Evolutionary conservation across 2,888 invertebrate genomes (phyloP).

Genomic region (Nomada goodeniana): DNA sequence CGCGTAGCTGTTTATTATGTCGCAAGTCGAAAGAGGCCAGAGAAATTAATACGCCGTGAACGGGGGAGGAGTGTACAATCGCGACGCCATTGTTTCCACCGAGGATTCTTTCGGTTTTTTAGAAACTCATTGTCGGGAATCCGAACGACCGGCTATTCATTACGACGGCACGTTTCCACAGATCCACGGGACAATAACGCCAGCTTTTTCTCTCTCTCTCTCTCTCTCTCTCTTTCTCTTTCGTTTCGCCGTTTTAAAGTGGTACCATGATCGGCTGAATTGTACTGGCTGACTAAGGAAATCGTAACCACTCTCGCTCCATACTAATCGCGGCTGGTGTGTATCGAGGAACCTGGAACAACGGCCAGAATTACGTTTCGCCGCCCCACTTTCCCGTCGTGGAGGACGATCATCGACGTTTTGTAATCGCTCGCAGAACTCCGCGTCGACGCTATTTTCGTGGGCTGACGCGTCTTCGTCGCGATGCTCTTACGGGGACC

Average conservation of each 20-base stretch:
- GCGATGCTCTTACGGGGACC: background rate
- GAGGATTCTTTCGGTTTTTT: conserved; percentile 51
- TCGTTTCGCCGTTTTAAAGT: background rate
- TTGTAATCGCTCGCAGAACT: conserved; percentile 36
- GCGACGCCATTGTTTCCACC: conserved; percentile 51
- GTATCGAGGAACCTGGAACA: conserved; percentile 38
- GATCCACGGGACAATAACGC: conserved; percentile 45
- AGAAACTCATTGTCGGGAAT: conserved; percentile 50
- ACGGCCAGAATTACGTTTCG: conserved; percentile 40
- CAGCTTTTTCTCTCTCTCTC: background rate
- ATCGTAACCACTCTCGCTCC: conserved; percentile 51
- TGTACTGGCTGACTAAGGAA: conserved; percentile 4
- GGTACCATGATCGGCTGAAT: too few relatives aligned
- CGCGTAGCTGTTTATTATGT: conserved; percentile 49
- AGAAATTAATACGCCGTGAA: conserved; percentile 57
- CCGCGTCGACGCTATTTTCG: conserved; percentile 26
- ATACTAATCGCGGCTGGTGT: conserved; percentile 40
- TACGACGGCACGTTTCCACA: conserved; percentile 38
- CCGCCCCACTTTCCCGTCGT: conserved; percentile 58
- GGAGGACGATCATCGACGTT: conserved; percentile 28
- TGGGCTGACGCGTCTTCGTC: conserved; percentile 21
- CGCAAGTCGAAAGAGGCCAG: conserved; percentile 57
- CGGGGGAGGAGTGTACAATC: conserved; percentile 16
- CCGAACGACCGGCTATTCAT: conserved; percentile 42
- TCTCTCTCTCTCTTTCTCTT: background rate